Evolutionary conservation across 2,888 invertebrate species (phyloP), one percentile per base, ranked within the genome.

Genomic region (Athripsodes cinereus): DNA sequence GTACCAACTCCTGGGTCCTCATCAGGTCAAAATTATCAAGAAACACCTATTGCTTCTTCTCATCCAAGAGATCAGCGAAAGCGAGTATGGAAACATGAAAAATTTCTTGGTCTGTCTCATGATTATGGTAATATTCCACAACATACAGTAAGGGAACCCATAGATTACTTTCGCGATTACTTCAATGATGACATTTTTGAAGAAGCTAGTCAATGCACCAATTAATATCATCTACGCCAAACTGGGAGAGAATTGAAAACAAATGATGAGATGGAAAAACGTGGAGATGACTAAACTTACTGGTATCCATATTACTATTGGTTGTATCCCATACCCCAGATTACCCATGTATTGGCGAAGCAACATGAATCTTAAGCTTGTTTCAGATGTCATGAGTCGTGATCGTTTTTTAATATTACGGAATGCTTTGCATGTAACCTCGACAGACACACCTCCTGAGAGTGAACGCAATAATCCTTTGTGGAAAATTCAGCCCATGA

Each of bases 261-360:
- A 11, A 16, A 11, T 6, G 5, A 16, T n/a, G n/a, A n/a, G n/a
- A n/a, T n/a, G n/a, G n/a, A n/a, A n/a, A n/a, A n/a, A n/a, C 10
- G 21, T 20, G 11, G 48, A 48, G 18, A 48, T 48, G 8, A 20
- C 19, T 8, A 48, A 48, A 20, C 6, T 48, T 5, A 8, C 20
- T 21, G 48, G 20, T 20, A 48, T 48, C 8, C 48, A 48, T 48
- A 48, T 48, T 48, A 48, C 20, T 8, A 48, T 48, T 11, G 48
- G 48, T 6, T 48, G 48, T n/a, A 48, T 48, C 20, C n/a, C 48
- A 16, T 20, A 20, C 19, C 21, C 48, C 48, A 48, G 48, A 21
- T 6, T 48, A 3, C 48, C 20, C 10, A 48, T 48, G 48, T 48
- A 48, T 48, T 48, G 48, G 48, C 13, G 46, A 16, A 18, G 6